Evolutionary conservation across 2,797 vertebrate genomes (phyloP), one percentile per base, ranked within the genome.

Genomic region (Molossus alvarezi): DNA sequence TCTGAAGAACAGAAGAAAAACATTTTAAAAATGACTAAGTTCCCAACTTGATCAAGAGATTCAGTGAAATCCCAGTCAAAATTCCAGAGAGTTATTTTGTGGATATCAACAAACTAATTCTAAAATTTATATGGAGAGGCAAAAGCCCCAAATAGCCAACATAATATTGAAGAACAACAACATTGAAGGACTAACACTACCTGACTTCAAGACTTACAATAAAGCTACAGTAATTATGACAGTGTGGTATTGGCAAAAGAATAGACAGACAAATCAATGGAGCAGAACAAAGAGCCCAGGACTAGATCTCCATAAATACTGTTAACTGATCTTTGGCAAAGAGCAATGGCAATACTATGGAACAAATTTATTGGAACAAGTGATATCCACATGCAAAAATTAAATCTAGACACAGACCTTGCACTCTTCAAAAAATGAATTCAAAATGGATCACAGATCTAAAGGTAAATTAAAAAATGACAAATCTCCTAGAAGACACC

Each of bases 341-440:
- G 23, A 72, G 53, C 53, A 72, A 72, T 45, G 55, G 25, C 18
- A 60, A 60, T 73, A 21, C 53, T 60, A 58, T 45, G 60, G 67
- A 73, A 87, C 41, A 87, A 75, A 87, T 75, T 73, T 87, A 55
- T 82, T 82, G 41, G 41, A 64, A 82, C 3, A 81, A 48, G 25
- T 87, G 29, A 21, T 27, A 87, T 73, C 5, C 41, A 87, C 5
- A 17, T 23, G 85, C 27, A 73, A 58, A 65, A 65, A 33, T 51
- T 51, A 12, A 51, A 51, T n/a, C 29, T 83, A 53, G 29, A 83
- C 9, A 48, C 17, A 83, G 27, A 51, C 18, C 9, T 83, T 45
- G 51, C 3, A 21, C 27, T n/a, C 10, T 48, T 83, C 17, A 48
- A 48, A 51, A 83, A 83, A 83, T 65, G 17, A 87, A 73, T 58